A percentile compares a stretch with the other conserved stretches of the same genome.
Evolutionary conservation across 2,797 vertebrate genomes (phyloP).

Genomic region (Smutsia gigantea): DNA sequence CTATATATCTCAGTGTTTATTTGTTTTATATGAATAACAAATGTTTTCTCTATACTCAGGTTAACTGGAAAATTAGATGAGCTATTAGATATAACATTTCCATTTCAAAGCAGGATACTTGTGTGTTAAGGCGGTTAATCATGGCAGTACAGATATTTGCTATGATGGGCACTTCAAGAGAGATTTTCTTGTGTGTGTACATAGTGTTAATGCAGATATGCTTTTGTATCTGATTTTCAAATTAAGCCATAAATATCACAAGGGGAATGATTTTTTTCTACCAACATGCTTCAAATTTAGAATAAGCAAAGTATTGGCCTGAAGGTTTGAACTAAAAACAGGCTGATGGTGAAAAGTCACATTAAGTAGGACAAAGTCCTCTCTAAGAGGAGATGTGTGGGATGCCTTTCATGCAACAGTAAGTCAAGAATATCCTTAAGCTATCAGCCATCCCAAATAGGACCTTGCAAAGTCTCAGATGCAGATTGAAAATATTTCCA

Average conservation of each 20-base stretch:
- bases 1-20: background rate
- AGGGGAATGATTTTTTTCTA: constrained; percentile 52
- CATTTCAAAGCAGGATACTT: constrained; percentile 12
- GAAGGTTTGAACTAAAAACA: constrained; percentile 17
- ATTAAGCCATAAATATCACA: constrained; percentile 31
- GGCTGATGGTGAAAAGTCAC: background rate
- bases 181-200: background rate
- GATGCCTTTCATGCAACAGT: background rate
- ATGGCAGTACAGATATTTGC: background rate
- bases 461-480: background rate
- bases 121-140: constrained; percentile 7
- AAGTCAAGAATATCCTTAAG: background rate
- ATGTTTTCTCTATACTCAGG: background rate
- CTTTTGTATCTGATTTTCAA: constrained; percentile 51
- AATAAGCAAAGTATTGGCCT: background rate
- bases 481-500: constrained; percentile 1
- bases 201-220: background rate
- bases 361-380: background rate
- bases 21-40: constrained; percentile 5
- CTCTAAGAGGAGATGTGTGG: background rate
- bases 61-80: constrained; percentile 53
- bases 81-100: constrained; percentile 25
- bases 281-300: constrained; percentile 17
- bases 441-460: background rate
- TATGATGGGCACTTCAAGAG: background rate